Conservation (phyloP, 2,797 vertebrate genomes). For the Loris lydekkerianus region DNA sequence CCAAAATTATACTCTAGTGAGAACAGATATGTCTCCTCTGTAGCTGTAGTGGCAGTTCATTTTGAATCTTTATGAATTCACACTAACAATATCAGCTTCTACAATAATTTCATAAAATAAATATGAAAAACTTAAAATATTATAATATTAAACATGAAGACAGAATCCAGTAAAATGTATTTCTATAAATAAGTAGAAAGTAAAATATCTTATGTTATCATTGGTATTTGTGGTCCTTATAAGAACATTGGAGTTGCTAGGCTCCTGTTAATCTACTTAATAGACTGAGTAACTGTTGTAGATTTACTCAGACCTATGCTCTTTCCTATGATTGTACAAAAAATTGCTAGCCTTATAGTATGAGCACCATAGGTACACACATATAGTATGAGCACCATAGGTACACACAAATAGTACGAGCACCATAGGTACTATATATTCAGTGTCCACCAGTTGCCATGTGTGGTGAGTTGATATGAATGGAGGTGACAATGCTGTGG, state of each 20-base stretch:
- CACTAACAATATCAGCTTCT: slow-evolving; percentile 32
- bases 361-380: fast-evolving
- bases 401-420: neutral
- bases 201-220: neutral
- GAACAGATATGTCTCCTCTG: slow-evolving; percentile 55
- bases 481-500: fast-evolving
- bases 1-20: slow-evolving; percentile 70
- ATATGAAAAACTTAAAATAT: neutral
- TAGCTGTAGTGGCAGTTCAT: slow-evolving; percentile 39
- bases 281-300: neutral
- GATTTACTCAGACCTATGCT: neutral
- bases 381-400: neutral
- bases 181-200: neutral
- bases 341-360: neutral
- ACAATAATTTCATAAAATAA: slow-evolving; percentile 33
- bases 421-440: neutral
- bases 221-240: neutral
- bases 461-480: neutral
- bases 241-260: neutral
- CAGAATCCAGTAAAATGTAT: neutral
- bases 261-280: neutral
- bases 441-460: neutral
- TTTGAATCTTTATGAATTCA: slow-evolving; percentile 63
- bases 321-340: neutral
- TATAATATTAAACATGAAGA: slow-evolving; percentile 44